These are phyloP conservation scores for Acanthurus leucopareius DNA, from an alignment of 2,797 vertebrate species.

Conservation along the genomic window DNA sequence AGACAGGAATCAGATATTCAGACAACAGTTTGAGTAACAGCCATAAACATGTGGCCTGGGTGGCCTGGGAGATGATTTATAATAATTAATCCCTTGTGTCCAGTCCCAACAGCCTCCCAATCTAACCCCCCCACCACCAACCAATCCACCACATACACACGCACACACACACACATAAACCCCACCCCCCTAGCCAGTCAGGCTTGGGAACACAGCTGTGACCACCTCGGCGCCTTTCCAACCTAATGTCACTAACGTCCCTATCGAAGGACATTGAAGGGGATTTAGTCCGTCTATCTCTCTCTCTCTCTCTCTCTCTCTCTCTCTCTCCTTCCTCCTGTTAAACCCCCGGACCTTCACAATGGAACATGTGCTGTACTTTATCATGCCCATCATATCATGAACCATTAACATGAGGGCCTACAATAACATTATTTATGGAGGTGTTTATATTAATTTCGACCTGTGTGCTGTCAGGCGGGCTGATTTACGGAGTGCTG, in stretches of 20 bases:
- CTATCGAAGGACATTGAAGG: conserved; percentile 77
- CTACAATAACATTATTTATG: conserved; percentile 84
- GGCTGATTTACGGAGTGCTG: conserved; percentile 74
- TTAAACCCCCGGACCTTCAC: conserved; percentile 62
- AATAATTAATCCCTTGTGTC: conserved; percentile 84
- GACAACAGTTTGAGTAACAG: conserved; percentile 65
- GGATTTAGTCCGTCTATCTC: conserved; percentile 72
- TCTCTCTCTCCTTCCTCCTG: conserved; percentile 1
- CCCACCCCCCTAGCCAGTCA: conserved; percentile 41
- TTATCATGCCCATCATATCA: conserved; percentile 76
- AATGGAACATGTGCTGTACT: conserved; percentile 51
- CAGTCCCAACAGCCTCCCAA: conserved; percentile 57
- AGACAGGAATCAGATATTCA: conserved; percentile 53
- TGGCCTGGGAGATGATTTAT: conserved; percentile 81
- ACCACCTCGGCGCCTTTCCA: conserved; percentile 77
- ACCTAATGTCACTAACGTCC: conserved; percentile 73
- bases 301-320: not conserved
- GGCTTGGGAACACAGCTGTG: conserved; percentile 83
- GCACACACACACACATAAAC: conserved; percentile 45
- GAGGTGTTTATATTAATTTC: conserved; percentile 82
- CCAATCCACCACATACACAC: conserved; percentile 47
- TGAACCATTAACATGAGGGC: conserved; percentile 74
- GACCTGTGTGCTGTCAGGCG: conserved; percentile 74
- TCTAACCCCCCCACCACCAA: conserved; percentile 34
- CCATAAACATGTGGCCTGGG: conserved; percentile 63